These are phyloP conservation scores for Aleiodes alternator DNA, from an alignment of 2,888 invertebrate species.

Conservation along the genomic window DNA sequence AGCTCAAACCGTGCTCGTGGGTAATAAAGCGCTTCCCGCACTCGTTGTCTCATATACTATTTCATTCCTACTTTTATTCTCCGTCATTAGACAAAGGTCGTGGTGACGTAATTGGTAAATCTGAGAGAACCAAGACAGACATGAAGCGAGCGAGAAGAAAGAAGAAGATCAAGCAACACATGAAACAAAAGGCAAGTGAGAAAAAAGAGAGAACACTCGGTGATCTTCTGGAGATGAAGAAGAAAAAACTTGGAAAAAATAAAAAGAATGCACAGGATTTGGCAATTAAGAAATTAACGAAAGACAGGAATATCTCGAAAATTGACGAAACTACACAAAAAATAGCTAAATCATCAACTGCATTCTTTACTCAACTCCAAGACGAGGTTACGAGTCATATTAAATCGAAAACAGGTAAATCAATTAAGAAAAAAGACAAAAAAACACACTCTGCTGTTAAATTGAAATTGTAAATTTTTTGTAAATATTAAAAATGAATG, in stretches of 20 bases:
- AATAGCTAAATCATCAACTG: conserved; percentile 84
- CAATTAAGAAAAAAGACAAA: conserved; percentile 67
- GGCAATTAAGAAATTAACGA: conserved; percentile 80
- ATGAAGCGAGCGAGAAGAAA: conserved; percentile 91
- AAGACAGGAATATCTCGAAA: conserved; percentile 81
- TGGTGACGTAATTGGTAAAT: conserved; percentile 81
- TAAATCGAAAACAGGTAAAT: conserved; percentile 74
- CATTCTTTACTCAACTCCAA: conserved; percentile 91
- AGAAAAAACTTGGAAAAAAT: conserved; percentile 73
- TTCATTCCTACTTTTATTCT: no score
- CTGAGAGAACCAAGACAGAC: conserved; percentile 90
- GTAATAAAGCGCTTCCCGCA: no score
- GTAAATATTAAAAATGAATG: conserved; percentile 44
- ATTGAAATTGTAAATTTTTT: conserved; percentile 79
- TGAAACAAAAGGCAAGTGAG: conserved; percentile 76
- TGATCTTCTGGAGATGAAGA: conserved; percentile 67
- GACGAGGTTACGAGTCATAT: conserved; percentile 81
- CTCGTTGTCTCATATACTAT: no score
- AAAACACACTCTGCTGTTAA: conserved; percentile 77
- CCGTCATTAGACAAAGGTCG: conserved; percentile 71
- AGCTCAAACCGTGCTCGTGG: no score
- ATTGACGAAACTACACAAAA: conserved; percentile 75
- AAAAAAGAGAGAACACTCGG: conserved; percentile 68
- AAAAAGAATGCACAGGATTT: conserved; percentile 79
- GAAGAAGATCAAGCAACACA: conserved; percentile 87